phyloP scores from a whole-genome alignment of 2,113 vertebrate species.

The Neogale vison region DNA sequence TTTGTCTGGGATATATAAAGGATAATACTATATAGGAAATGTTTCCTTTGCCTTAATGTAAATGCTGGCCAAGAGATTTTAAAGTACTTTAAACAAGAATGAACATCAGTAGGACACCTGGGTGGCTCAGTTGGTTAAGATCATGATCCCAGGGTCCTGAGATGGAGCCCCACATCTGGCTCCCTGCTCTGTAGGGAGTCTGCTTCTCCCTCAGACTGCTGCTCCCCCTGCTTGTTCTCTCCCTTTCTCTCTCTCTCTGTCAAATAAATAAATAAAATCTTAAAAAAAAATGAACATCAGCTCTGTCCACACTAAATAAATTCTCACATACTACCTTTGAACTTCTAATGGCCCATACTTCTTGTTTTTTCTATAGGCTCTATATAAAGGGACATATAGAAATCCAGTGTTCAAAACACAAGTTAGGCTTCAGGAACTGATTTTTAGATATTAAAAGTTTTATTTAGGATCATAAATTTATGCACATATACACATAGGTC shows the following conservation, averaged over 20 bases:
- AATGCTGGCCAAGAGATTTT: background rate
- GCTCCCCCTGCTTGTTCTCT: too few species aligned
- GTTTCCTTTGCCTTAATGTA: background rate
- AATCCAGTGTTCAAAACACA: background rate
- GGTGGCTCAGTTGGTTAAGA: too few species aligned
- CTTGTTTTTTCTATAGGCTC: background rate
- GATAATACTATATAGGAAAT: background rate
- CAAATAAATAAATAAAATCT: too few species aligned
- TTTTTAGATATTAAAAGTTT: background rate
- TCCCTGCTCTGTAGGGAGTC: too few species aligned
- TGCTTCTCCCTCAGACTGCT: too few species aligned
- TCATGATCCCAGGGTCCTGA: too few species aligned
- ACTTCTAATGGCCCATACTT: background rate
- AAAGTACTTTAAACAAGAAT: background rate
- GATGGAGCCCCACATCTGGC: too few species aligned
- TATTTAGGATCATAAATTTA: background rate
- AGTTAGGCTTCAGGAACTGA: background rate
- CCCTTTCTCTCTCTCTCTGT: too few species aligned
- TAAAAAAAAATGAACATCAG: background rate
- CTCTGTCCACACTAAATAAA: background rate
- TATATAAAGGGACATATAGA: background rate
- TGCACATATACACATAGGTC: background rate
- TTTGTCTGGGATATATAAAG: background rate
- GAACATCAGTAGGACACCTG: too few species aligned
- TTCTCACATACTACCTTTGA: background rate